Evolutionary conservation across 2,888 invertebrate species (phyloP).

Genomic region (Cordilura impudica): DNA sequence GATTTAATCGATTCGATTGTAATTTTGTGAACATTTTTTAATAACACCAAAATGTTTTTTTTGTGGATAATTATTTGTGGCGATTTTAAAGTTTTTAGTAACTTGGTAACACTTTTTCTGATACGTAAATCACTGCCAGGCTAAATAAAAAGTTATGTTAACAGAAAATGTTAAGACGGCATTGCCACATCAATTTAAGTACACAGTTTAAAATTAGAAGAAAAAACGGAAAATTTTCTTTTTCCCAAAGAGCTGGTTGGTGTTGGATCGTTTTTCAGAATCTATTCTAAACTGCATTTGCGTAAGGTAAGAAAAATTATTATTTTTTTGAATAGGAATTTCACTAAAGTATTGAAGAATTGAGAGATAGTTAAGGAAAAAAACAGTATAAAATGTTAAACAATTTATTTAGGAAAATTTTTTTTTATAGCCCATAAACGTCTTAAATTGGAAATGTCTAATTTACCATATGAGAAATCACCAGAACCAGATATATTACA

Average conservation of each 20-base stretch:
- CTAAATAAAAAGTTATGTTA: not conserved
- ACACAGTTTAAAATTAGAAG: constrained; percentile 13
- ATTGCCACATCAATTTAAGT: constrained; percentile 23
- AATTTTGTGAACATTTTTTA: no score
- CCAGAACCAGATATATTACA: constrained; percentile 42
- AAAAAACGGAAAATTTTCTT: constrained; percentile 32
- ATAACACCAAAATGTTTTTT: no score
- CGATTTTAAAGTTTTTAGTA: no score
- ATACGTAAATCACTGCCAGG: not conserved
- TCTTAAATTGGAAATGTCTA: constrained; percentile 9
- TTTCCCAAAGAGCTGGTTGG: not conserved
- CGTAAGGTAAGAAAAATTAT: constrained; percentile 9
- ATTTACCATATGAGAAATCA: not conserved
- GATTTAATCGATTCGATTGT: no score
- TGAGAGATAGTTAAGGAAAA: not conserved
- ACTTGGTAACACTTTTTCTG: no score
- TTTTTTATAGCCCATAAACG: not conserved
- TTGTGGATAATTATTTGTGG: no score
- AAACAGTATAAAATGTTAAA: not conserved
- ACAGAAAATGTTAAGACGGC: not conserved
- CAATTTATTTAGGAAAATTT: not conserved
- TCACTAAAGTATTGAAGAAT: not conserved
- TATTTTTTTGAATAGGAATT: not conserved
- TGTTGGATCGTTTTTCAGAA: not conserved
- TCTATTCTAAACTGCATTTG: not conserved